These are phyloP conservation scores for Ischnura elegans DNA, from an alignment of 2,888 invertebrate genomes.

Conservation along the genomic window DNA sequence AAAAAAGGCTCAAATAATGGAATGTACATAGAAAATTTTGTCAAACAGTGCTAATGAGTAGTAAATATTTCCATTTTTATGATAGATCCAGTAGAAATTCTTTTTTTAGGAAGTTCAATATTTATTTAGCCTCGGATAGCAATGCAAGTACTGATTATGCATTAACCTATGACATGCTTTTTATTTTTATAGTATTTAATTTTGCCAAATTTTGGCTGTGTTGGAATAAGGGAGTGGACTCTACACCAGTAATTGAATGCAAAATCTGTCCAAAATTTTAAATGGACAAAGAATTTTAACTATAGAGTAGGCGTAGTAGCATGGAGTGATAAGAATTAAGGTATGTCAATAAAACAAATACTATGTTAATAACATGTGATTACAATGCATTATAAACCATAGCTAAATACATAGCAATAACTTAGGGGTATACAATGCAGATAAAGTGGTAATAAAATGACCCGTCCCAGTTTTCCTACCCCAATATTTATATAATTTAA, in stretches of 20 bases:
- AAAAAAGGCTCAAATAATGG: conserved; percentile 72
- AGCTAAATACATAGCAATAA: conserved; percentile 53
- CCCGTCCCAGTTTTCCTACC: conserved; percentile 63
- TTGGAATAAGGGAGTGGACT: conserved; percentile 70
- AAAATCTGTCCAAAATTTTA: conserved; percentile 69
- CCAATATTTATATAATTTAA: conserved; percentile 56
- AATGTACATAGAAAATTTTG: conserved; percentile 65
- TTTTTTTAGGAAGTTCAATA: conserved; percentile 69
- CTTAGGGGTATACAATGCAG: conserved; percentile 57
- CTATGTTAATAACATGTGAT: conserved; percentile 58
- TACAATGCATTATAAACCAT: conserved; percentile 52
- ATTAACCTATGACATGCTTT: conserved; percentile 70
- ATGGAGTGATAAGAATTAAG: conserved; percentile 46
- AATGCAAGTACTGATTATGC: conserved; percentile 69
- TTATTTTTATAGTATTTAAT: conserved; percentile 72
- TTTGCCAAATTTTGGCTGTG: conserved; percentile 72
- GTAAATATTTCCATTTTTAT: conserved; percentile 70
- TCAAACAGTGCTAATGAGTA: conserved; percentile 67
- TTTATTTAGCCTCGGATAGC: conserved; percentile 70
- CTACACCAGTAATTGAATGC: conserved; percentile 68
- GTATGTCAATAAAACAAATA: conserved; percentile 45
- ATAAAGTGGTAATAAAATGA: conserved; percentile 56
- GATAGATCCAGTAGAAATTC: conserved; percentile 71
- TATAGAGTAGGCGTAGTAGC: conserved; percentile 69
- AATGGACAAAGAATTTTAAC: conserved; percentile 68